Evolutionary conservation across 2,888 invertebrate genomes (phyloP).

Genomic region (Tineola bisselliella): DNA sequence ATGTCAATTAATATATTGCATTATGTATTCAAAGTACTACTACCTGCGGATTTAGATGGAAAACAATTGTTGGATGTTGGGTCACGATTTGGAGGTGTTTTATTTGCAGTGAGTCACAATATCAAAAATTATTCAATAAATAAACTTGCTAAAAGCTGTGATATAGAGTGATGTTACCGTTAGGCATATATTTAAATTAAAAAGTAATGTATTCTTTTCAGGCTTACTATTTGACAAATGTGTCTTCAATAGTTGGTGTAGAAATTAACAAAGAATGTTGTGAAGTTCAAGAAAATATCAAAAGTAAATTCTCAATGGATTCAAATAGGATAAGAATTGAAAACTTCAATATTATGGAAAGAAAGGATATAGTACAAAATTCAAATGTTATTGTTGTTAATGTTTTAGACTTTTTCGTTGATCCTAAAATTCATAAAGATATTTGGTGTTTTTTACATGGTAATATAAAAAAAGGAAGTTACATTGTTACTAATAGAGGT

Average conservation of each 20-base stretch:
- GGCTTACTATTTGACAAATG: conserved; percentile 71
- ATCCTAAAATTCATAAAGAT: conserved; percentile 63
- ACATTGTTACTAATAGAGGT: conserved; percentile 69
- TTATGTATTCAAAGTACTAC: conserved; percentile 70
- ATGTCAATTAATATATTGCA: conserved; percentile 67
- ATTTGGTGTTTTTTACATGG: conserved; percentile 71
- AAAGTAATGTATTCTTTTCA: conserved; percentile 31
- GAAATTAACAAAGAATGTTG: conserved; percentile 76
- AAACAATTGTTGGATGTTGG: conserved; percentile 75
- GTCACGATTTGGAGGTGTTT: conserved; percentile 74
- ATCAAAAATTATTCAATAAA: conserved; percentile 17
- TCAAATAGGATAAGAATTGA: conserved; percentile 62
- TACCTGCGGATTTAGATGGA: conserved; percentile 67
- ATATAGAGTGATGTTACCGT: too few relatives aligned
- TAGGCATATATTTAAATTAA: too few relatives aligned
- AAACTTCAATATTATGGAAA: conserved; percentile 67
- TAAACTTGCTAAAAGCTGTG: background rate
- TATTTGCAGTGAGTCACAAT: conserved; percentile 69
- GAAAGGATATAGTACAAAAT: conserved; percentile 56
- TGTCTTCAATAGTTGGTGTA: conserved; percentile 70
- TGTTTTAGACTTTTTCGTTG: conserved; percentile 75
- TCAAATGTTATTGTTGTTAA: conserved; percentile 75
- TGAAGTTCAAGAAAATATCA: conserved; percentile 67
- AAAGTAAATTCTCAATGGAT: conserved; percentile 62
- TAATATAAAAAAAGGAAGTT: conserved; percentile 62